Evolutionary conservation across 2,797 vertebrate species (phyloP).

Genomic region (Botia almorhae): DNA sequence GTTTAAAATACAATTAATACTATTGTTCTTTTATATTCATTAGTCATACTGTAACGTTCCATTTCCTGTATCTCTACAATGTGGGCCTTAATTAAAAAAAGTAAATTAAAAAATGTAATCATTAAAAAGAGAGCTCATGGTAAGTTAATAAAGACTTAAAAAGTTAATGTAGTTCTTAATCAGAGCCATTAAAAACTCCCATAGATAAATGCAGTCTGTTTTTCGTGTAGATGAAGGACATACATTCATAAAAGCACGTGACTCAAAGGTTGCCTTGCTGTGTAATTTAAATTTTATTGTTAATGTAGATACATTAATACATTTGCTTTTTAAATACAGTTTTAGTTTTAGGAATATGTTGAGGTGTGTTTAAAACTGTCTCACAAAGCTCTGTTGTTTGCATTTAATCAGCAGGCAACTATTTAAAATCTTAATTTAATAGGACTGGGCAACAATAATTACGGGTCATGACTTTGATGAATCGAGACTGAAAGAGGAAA

Average conservation of each 20-base stretch:
- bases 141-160: not conserved
- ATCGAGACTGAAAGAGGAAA: not conserved
- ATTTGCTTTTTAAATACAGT: not conserved
- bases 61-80: not conserved
- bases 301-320: slow-evolving; percentile 2
- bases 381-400: slow-evolving; percentile 3
- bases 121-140: not conserved
- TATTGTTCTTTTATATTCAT: not conserved
- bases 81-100: not conserved
- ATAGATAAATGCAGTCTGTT: not conserved
- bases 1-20: not conserved
- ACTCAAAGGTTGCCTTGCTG: not conserved
- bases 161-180: not conserved
- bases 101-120: not conserved
- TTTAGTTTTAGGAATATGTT: not conserved
- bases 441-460: slow-evolving; percentile 6
- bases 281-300: slow-evolving; percentile 11
- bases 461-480: not conserved
- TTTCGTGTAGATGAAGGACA: slow-evolving; percentile 25
- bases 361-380: slow-evolving; percentile 9
- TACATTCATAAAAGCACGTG: not conserved
- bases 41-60: not conserved
- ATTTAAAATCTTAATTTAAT: slow-evolving; percentile 7
- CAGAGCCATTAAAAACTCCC: not conserved
- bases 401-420: not conserved